Base-by-base conservation (phyloP, 2,797 vertebrate genomes). In the Aeoliscus strigatus region DNA sequence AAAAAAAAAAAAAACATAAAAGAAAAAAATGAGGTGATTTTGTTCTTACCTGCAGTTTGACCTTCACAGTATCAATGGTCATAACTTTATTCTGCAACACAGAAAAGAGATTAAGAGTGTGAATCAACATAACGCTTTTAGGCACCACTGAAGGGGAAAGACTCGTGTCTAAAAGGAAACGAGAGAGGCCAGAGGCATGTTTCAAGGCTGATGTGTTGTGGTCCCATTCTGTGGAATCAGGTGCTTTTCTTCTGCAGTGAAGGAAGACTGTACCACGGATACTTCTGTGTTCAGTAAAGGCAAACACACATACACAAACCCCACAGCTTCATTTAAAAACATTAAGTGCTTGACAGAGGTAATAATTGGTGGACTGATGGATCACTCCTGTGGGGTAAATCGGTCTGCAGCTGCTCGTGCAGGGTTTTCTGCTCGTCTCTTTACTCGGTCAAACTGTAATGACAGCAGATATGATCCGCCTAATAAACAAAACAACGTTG, bases 11-110 rank as follows among this genome's bases (percentile, higher is more conserved):
- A 2, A 14, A 39, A 3, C 6, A 27, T 9, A 39, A 26, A 13
- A 14, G 13, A 11, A 9, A 8, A 6, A 5, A 16, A 17, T 5
- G 8, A 11, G 4, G 10, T n/a, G n/a, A 16, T 18, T 17, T 4
- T 8, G 11, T 26, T 44, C 77, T 78, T 59, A 86, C 84, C 84
- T 86, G 84, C 40, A 86, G 57, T 62, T 86, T 86, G 39, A 86
- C 77, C 48, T 86, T 86, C 35, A 80, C 48, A 0, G 67, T 49
- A 8, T 86, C 82, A 12, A 86, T 73, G 49, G 5, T 80, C 82
- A 86, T 65, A 9, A 84, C 82, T 78, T 86, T 86, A 73, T 86
- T 86, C 84, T 86, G 81, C 26, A 80, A 77, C 30, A 73, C 26
- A 81, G 7, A 43, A 27, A 16, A 17, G 36, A 34, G 17, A 33